Conservation (phyloP, 1,140 invertebrate species). For the Drosophila melanogaster region Release_6_plus_ISO1_MT NT_033777.3:8717001-8717500, state of each 20-base stretch:
- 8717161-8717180: constrained; percentile 94
- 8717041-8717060: constrained; percentile 17
- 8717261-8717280: constrained; percentile 91
- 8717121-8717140: constrained; percentile 88
- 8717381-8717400: constrained; percentile 12
- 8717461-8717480: constrained; percentile 21
- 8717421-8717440: constrained; percentile 38
- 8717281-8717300: constrained; percentile 91
- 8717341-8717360: constrained; percentile 85
- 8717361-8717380: too few species aligned
- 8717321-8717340: constrained; percentile 94
- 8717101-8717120: constrained; percentile 21
- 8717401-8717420: constrained; percentile 68
- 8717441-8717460: neutral
- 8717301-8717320: constrained; percentile 91
- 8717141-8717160: constrained; percentile 92
- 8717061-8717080: constrained; percentile 14
- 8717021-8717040: constrained; percentile 34
- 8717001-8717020: constrained; percentile 68
- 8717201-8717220: constrained; percentile 91
- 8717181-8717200: constrained; percentile 91
- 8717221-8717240: constrained; percentile 91
- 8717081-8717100: constrained; percentile 8
- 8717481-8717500: constrained; percentile 43
- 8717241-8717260: constrained; percentile 89